These are phyloP conservation scores for Trididemnum clinides DNA, from an alignment of 23 tunicate genomes.

Conservation along the genomic window DNA sequence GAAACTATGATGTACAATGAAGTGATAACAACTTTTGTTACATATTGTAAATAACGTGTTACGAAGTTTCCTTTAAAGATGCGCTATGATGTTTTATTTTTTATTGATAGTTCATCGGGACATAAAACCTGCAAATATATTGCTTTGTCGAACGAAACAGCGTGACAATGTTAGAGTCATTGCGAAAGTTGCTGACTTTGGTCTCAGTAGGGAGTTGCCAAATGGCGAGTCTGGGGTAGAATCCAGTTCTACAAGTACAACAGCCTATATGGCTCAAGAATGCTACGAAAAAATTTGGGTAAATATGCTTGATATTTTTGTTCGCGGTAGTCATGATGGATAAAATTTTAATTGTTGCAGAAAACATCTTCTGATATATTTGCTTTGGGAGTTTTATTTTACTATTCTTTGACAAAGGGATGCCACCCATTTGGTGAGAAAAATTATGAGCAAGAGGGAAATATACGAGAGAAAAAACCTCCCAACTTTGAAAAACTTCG, in stretches of 20 bases:
- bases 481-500: slow-evolving; percentile 12
- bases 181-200: slow-evolving; percentile 52
- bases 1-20: too few species aligned
- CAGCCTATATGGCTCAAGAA: slow-evolving; percentile 37
- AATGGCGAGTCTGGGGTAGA: not conserved
- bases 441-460: slow-evolving; percentile 14
- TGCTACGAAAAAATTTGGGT: slow-evolving; percentile 24
- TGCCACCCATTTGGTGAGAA: slow-evolving; percentile 16
- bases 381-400: slow-evolving; percentile 29
- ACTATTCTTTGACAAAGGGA: slow-evolving; percentile 8
- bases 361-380: slow-evolving; percentile 32
- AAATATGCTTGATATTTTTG: not conserved
- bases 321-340: not conserved
- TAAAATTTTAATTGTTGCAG: too few species aligned
- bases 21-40: too few species aligned
- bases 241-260: slow-evolving; percentile 10
- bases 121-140: slow-evolving; percentile 15
- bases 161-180: not conserved
- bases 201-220: slow-evolving; percentile 17
- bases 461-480: not conserved
- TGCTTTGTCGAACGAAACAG: not conserved
- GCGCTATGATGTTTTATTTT: too few species aligned
- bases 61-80: too few species aligned
- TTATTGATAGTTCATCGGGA: slow-evolving; percentile 45
- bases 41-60: too few species aligned